Percentiles rank a stretch among this genome's conserved stretches.
phyloP scores from a whole-genome alignment of 2,888 invertebrate species.

The Eristalis pertinax region DNA sequence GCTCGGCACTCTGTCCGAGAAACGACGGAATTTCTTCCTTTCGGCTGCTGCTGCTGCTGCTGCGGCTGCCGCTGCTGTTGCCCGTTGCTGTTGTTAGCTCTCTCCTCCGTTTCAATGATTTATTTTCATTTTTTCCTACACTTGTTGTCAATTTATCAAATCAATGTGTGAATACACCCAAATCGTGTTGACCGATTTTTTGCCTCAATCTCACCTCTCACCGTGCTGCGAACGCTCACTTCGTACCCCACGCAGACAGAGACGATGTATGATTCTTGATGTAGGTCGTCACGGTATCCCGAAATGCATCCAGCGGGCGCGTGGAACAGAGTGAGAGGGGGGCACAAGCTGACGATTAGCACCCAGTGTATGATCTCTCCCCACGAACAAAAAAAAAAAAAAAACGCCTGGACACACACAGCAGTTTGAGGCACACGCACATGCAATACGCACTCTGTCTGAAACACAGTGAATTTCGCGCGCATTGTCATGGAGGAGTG shows the following conservation, averaged over 20 bases:
- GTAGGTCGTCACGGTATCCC: slow-evolving; percentile 57
- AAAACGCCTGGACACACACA: no score
- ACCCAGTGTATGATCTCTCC: not conserved
- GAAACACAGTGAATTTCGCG: slow-evolving; percentile 1
- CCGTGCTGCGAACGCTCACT: not conserved
- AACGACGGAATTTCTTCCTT: not conserved
- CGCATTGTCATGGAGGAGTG: slow-evolving; percentile 39
- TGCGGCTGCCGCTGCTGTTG: no score
- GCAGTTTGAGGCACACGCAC: not conserved
- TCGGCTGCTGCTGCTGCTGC: no score
- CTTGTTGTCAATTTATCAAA: slow-evolving; percentile 70
- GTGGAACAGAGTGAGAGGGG: not conserved
- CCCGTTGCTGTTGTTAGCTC: no score
- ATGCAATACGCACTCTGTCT: not conserved
- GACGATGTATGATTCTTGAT: slow-evolving; percentile 51
- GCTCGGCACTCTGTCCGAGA: not conserved
- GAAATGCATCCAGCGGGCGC: not conserved
- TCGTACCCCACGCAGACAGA: slow-evolving; percentile 8
- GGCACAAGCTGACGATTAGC: slow-evolving; percentile 46
- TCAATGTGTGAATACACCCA: slow-evolving; percentile 57
- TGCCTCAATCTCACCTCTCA: not conserved
- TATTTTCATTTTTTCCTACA: slow-evolving; percentile 46
- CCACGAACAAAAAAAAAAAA: not conserved
- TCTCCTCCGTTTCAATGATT: slow-evolving; percentile 25
- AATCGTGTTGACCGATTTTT: slow-evolving; percentile 55